phyloP scores from a whole-genome alignment of 2,113 vertebrate species.

The Antechinus stuartii region DNA sequence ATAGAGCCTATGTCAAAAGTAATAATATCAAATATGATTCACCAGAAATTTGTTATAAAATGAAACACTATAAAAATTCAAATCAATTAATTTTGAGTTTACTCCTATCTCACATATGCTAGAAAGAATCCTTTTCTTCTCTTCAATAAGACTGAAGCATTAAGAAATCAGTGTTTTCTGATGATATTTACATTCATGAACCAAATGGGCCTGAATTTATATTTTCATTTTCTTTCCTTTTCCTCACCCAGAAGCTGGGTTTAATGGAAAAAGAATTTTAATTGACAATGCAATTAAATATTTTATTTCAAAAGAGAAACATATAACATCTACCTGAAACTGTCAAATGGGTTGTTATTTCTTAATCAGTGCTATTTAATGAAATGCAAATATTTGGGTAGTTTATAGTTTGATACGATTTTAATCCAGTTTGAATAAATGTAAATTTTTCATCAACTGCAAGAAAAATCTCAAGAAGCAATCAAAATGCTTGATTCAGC shows the following conservation, averaged over 20 bases:
- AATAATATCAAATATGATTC: conserved; percentile 32
- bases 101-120: conserved; percentile 1
- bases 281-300: conserved; percentile 50
- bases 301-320: conserved; percentile 13
- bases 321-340: neutral
- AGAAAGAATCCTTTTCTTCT: conserved; percentile 30
- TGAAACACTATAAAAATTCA: neutral
- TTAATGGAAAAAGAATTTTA: conserved; percentile 56
- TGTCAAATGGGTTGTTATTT: conserved; percentile 24
- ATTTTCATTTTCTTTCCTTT: conserved; percentile 28
- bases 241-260: neutral
- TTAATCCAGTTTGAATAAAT: conserved; percentile 33
- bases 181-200: conserved; percentile 19
- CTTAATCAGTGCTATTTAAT: conserved; percentile 27
- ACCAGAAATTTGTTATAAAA: conserved; percentile 38
- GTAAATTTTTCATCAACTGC: conserved; percentile 36
- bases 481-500: conserved; percentile 50
- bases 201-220: conserved; percentile 39
- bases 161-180: conserved; percentile 23
- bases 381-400: conserved; percentile 53
- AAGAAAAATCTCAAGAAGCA: conserved; percentile 23
- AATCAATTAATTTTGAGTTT: conserved; percentile 25
- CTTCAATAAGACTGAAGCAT: conserved; percentile 11
- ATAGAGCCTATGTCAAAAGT: conserved; percentile 30
- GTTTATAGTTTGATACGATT: neutral